These are phyloP conservation scores for Steatornis caripensis DNA, from an alignment of 2,113 vertebrate genomes.

Conservation along the genomic window DNA sequence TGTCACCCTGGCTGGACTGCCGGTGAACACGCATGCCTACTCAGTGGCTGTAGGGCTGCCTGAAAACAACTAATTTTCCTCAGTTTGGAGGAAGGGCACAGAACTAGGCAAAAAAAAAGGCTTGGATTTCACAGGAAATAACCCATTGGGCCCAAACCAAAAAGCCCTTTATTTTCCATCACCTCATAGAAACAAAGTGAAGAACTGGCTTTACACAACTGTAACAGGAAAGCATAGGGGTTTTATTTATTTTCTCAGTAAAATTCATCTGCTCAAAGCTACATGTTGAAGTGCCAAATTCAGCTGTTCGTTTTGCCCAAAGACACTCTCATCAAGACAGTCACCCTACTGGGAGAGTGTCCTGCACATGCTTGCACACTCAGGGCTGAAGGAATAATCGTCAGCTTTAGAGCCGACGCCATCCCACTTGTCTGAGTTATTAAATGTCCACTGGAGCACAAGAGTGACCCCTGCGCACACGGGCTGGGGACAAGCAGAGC, in stretches of 20 bases:
- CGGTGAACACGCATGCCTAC: not conserved
- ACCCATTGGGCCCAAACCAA: not conserved
- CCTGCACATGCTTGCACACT: not conserved
- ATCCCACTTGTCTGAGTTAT: not conserved
- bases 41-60: not conserved
- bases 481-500: not conserved
- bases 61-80: not conserved
- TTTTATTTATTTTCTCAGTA: not conserved
- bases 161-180: not conserved
- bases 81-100: not conserved
- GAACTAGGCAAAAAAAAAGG: not conserved
- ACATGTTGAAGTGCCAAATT: not conserved
- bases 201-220: not conserved
- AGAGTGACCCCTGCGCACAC: fast-evolving
- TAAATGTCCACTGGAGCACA: not conserved
- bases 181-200: not conserved
- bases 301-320: not conserved
- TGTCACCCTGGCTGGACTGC: not conserved
- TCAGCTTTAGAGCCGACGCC: fast-evolving
- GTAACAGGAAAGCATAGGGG: not conserved
- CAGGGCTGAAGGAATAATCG: not conserved
- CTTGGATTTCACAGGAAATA: not conserved
- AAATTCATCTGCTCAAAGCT: not conserved
- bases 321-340: not conserved
- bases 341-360: not conserved